These are phyloP conservation scores for Rhagonycha fulva DNA, from an alignment of 2,888 invertebrate genomes.

Conservation along the genomic window DNA sequence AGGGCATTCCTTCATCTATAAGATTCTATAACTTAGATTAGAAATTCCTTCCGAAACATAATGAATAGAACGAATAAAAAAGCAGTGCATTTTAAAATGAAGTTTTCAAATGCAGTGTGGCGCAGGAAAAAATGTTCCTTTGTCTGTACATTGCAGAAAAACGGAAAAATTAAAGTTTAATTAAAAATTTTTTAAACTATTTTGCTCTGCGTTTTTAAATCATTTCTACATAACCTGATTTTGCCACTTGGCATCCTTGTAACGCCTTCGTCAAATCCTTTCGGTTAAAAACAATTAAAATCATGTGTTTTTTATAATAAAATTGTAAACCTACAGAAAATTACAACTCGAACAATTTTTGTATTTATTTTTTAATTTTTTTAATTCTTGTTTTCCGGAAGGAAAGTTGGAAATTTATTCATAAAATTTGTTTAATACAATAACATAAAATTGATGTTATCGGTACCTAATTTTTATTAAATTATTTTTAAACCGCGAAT, in stretches of 20 bases:
- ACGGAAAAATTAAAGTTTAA: neutral
- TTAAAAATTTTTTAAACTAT: too few species aligned
- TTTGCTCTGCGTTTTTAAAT: neutral
- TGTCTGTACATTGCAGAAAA: neutral
- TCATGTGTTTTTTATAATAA: neutral
- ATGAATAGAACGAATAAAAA: neutral
- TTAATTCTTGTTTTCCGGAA: neutral
- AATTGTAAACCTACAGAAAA: neutral
- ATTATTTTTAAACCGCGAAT: neutral
- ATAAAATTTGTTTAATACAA: too few species aligned
- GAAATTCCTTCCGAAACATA: neutral
- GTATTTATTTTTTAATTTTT: neutral
- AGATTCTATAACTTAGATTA: neutral
- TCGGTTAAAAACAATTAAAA: neutral
- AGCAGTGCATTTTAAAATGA: neutral
- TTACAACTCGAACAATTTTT: neutral
- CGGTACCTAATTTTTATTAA: neutral
- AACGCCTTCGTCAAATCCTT: neutral
- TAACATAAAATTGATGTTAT: neutral
- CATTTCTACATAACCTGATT: neutral
- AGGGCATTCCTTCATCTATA: neutral
- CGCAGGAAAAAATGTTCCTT: neutral
- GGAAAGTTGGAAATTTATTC: neutral
- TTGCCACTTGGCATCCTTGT: neutral
- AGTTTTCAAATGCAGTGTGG: neutral